phyloP scores from a whole-genome alignment of 2,888 invertebrate species.

The Folsomia candida region DNA sequence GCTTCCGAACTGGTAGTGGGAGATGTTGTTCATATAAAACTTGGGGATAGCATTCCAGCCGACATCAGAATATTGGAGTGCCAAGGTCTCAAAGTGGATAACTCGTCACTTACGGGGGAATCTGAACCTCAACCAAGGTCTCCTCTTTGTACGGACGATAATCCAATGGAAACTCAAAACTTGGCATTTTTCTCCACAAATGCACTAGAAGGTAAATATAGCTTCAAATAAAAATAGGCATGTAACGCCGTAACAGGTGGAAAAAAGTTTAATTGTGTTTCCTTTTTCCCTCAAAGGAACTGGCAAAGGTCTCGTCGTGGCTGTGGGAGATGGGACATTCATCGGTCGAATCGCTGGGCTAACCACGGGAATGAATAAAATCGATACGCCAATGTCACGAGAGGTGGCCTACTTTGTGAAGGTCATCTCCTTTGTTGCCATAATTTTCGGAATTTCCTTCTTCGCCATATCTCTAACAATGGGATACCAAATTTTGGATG shows the following conservation, averaged over 20 bases:
- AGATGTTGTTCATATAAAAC: slow-evolving; percentile 62
- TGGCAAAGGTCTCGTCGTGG: slow-evolving; percentile 64
- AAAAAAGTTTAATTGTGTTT: background rate
- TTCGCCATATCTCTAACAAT: slow-evolving; percentile 35
- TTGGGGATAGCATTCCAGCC: slow-evolving; percentile 63
- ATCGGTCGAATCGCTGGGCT: slow-evolving; percentile 71
- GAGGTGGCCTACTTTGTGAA: slow-evolving; percentile 72
- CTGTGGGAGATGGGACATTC: slow-evolving; percentile 66
- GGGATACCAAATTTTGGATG: slow-evolving; percentile 49
- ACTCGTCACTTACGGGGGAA: slow-evolving; percentile 55
- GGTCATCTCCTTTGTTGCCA: slow-evolving; percentile 38
- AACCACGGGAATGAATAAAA: slow-evolving; percentile 64
- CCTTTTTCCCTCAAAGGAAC: slow-evolving; percentile 52
- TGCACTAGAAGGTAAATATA: slow-evolving; percentile 56
- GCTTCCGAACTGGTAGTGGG: slow-evolving; percentile 52
- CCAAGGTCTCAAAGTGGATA: slow-evolving; percentile 59
- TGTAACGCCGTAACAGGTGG: no score
- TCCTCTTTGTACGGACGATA: slow-evolving; percentile 53
- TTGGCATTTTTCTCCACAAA: slow-evolving; percentile 54
- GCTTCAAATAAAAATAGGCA: no score
- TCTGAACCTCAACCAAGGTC: slow-evolving; percentile 53
- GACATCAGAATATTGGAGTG: slow-evolving; percentile 60
- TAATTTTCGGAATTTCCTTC: slow-evolving; percentile 38
- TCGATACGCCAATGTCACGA: slow-evolving; percentile 72
- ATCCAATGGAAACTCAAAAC: slow-evolving; percentile 56